A percentile compares a stretch with the other conserved stretches of the same genome.
These are phyloP conservation scores for Corticium candelabrum DNA, from an alignment of 37 sponge, comb jelly and placozoan species.

Conservation along the genomic window DNA sequence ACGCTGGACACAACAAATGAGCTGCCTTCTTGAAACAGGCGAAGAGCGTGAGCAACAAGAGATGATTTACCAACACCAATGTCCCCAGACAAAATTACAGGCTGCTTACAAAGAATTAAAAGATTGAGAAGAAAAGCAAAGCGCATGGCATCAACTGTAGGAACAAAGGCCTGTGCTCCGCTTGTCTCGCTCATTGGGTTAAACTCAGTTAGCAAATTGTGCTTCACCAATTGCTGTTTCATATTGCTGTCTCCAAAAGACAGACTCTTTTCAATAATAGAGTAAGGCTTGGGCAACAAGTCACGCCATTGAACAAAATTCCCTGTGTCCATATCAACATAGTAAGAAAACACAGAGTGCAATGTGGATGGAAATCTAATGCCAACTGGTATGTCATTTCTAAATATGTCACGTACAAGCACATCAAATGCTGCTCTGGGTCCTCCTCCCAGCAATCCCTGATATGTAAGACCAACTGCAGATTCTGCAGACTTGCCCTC, in stretches of 20 bases:
- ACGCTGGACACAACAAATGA: slow-evolving; percentile 1
- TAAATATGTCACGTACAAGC: slow-evolving; percentile 54
- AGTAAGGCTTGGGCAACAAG: slow-evolving; percentile 19
- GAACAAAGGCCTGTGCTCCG: slow-evolving; percentile 17
- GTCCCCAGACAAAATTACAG: slow-evolving; percentile 31
- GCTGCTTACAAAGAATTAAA: slow-evolving; percentile 10
- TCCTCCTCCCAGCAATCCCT: slow-evolving; percentile 25
- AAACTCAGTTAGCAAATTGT: slow-evolving; percentile 1
- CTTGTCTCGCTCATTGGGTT: background rate
- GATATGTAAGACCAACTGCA: background rate
- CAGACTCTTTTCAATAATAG: slow-evolving; percentile 7
- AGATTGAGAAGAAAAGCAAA: slow-evolving; percentile 29
- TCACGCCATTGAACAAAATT: slow-evolving; percentile 42
- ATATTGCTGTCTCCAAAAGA: too few relatives aligned
- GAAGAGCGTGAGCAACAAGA: slow-evolving; percentile 8
- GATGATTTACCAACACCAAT: slow-evolving; percentile 27
- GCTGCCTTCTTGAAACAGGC: slow-evolving; percentile 2
- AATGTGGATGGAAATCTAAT: slow-evolving; percentile 24
- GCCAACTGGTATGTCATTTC: slow-evolving; percentile 5
- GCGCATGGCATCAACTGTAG: slow-evolving; percentile 37
- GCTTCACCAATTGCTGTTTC: background rate
- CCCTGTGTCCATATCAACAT: slow-evolving; percentile 48
- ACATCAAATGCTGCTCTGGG: slow-evolving; percentile 43
- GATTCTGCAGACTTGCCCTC: background rate
- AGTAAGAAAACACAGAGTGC: slow-evolving; percentile 61